These are phyloP conservation scores for Sinodicranocentrus sp. DNA, from an alignment of 2,888 invertebrate species.

Conservation along the genomic window DNA sequence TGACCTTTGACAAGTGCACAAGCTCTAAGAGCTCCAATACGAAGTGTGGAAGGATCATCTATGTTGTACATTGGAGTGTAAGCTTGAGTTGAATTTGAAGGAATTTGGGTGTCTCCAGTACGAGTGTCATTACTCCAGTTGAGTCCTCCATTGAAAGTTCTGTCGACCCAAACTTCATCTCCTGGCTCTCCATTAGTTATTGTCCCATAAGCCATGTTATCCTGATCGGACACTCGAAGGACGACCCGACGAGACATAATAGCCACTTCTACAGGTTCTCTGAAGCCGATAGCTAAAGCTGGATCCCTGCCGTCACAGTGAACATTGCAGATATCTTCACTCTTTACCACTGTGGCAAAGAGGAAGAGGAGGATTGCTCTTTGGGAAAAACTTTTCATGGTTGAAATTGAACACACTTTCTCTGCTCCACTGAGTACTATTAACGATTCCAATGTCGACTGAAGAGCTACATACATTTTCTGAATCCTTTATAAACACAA, in stretches of 20 bases:
- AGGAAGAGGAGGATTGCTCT: background rate
- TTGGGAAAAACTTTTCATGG: background rate
- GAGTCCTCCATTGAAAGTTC: slow-evolving; percentile 71
- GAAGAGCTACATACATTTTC: too few relatives aligned
- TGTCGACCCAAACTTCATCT: slow-evolving; percentile 72
- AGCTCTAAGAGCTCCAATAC: slow-evolving; percentile 71
- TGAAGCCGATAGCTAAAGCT: slow-evolving; percentile 15
- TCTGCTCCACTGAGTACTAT: too few relatives aligned
- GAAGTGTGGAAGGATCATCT: slow-evolving; percentile 57
- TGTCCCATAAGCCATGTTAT: slow-evolving; percentile 65
- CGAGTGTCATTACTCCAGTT: slow-evolving; percentile 56
- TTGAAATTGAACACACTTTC: background rate
- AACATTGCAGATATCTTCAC: slow-evolving; percentile 58
- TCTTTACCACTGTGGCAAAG: slow-evolving; percentile 20
- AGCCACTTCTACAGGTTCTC: slow-evolving; percentile 19
- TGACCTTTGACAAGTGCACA: slow-evolving; percentile 45
- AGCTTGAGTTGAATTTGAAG: slow-evolving; percentile 23
- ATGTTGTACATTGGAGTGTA: slow-evolving; percentile 69
- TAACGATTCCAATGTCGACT: too few relatives aligned
- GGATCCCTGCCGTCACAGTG: slow-evolving; percentile 63
- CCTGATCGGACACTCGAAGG: slow-evolving; percentile 60
- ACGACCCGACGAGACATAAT: slow-evolving; percentile 9
- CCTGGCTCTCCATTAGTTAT: slow-evolving; percentile 66
- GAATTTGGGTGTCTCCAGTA: slow-evolving; percentile 55
- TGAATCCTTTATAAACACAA: too few relatives aligned